Evolutionary conservation across 2,113 vertebrate genomes (phyloP).

Genomic region (Cricetomys ansorgei): DNA sequence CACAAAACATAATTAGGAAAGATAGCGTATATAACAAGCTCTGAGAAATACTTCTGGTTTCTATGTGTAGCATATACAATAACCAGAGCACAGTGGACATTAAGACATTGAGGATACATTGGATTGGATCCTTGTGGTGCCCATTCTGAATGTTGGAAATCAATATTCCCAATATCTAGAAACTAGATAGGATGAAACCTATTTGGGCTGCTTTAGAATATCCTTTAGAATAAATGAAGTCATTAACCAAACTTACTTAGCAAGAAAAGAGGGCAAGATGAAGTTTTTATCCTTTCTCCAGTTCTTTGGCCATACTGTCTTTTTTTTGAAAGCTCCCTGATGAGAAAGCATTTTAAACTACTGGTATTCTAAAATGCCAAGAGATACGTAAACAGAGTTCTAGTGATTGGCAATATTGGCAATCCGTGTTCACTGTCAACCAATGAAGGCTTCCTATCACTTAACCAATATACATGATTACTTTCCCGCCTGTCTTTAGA

Average conservation of each 20-base stretch:
- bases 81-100: neutral
- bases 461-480: neutral
- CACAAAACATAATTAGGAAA: slow-evolving; percentile 40
- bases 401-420: neutral
- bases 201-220: neutral
- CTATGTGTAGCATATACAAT: neutral
- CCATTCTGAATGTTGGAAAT: neutral
- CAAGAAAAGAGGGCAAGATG: neutral
- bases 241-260: neutral
- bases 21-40: neutral
- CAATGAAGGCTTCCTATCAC: slow-evolving; percentile 8
- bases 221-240: neutral
- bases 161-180: neutral
- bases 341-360: slow-evolving; percentile 30
- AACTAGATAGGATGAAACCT: neutral
- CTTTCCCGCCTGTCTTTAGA: neutral
- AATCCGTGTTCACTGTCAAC: neutral
- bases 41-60: neutral
- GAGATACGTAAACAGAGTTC: slow-evolving; percentile 21
- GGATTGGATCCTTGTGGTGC: neutral
- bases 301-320: neutral
- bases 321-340: neutral
- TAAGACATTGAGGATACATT: neutral
- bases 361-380: neutral
- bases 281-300: neutral